A percentile compares a stretch with the other conserved stretches of the same genome.
These are phyloP conservation scores for Apamea epomidion DNA, from an alignment of 2,888 invertebrate genomes.

Conservation along the genomic window DNA sequence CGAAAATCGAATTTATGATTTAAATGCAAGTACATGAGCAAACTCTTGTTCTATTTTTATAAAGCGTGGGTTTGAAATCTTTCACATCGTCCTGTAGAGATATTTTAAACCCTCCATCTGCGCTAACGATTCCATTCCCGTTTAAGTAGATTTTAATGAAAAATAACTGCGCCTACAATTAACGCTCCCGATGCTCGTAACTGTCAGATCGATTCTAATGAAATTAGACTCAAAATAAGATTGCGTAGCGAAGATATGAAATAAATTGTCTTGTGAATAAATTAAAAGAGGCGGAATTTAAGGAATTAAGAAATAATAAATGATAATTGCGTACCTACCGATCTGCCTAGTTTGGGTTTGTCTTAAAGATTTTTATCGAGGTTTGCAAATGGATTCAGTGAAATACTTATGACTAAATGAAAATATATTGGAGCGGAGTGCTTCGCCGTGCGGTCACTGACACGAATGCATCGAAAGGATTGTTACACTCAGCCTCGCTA, in stretches of 20 bases:
- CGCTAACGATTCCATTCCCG: slow-evolving; percentile 29
- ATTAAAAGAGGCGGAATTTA: slow-evolving; percentile 28
- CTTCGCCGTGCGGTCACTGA: slow-evolving; percentile 67
- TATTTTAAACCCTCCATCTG: slow-evolving; percentile 16
- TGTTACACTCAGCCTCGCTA: slow-evolving; percentile 61
- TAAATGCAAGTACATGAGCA: slow-evolving; percentile 42
- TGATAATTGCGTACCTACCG: background rate
- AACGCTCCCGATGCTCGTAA: slow-evolving; percentile 56
- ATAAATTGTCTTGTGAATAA: slow-evolving; percentile 30
- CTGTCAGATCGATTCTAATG: slow-evolving; percentile 57
- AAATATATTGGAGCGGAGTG: slow-evolving; percentile 56
- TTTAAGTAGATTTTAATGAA: slow-evolving; percentile 59
- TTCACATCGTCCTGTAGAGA: background rate
- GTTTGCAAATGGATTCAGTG: slow-evolving; percentile 35
- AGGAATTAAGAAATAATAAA: slow-evolving; percentile 28
- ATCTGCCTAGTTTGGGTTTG: background rate
- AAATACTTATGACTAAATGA: slow-evolving; percentile 58
- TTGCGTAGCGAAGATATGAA: slow-evolving; percentile 43
- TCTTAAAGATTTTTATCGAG: slow-evolving; percentile 19
- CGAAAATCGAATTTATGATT: slow-evolving; percentile 40
- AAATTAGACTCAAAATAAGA: slow-evolving; percentile 52
- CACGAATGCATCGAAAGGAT: slow-evolving; percentile 68
- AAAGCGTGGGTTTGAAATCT: background rate
- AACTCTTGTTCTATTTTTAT: slow-evolving; percentile 15
- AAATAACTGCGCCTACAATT: slow-evolving; percentile 60